Evolutionary conservation across 2,888 invertebrate genomes (phyloP), one percentile per base, ranked within the genome.

Genomic region (Zootermopsis nevadensis): DNA sequence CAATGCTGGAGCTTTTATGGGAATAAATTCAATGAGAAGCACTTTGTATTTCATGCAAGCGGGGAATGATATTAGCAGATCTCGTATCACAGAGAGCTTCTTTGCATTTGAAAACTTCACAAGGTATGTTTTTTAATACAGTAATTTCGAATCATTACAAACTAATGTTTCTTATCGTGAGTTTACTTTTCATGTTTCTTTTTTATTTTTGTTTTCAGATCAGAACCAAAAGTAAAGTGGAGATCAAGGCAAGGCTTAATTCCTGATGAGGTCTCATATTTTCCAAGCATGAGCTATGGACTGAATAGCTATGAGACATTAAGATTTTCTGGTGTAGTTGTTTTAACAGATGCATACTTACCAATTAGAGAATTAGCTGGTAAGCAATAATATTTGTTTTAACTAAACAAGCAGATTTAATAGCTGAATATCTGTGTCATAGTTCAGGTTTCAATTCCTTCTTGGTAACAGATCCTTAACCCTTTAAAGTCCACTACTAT

Each of bases 221-320:
- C 88, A 0, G 83, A 89, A 33, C 88, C 87, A 81, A 87, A 86
- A 84, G 86, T 88, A 77, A 85, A 84, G 8, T 87, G 88, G 87
- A 84, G 87, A 53, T 86, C 87, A 77, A 85, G 88, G 53, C 87
- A 87, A 81, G 89, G 89, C 0, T 85, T 86, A 60, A 82, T 82
- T 10, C 86, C 89, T 7, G 88, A 88, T 77, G 85, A 87, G 74
- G 87, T 87, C 42, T 85, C 86, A 1, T 89, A 89, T 83, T 89
- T 89, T 82, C 89, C 90, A 8, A 89, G 91, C 0, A 88, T 89
- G 35, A 90, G 90, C 80, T 90, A 90, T 85, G 92, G 91, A 15
- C 87, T 90, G 35, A 92, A 92, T 86, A 88, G 91, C 22, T 89
- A 90, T 85, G 89, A 90, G n/a, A 92, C 91, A 8, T 91, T 92